Evolutionary conservation across 2,113 vertebrate species (phyloP), one percentile per base, ranked within the genome.

Genomic region (Bothrops jararaca): DNA sequence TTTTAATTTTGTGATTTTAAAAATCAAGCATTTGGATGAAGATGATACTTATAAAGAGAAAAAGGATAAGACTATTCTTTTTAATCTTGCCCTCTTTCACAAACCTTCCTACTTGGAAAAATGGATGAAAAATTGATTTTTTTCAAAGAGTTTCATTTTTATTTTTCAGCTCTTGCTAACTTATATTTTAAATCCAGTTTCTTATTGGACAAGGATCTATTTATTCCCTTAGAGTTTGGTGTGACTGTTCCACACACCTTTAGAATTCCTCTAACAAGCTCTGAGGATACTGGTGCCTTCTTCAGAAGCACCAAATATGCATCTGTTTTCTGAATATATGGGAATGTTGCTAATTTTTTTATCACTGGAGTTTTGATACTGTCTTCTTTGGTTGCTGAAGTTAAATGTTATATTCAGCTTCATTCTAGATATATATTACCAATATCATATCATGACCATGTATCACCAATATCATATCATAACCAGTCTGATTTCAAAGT

Each of bases 341-440:
- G 86, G 13, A 48, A 12, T 26, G 48, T 64, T 24, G 24, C 42
- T 10, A 2, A 11, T 64, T 8, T 5, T 5, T 52, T 58, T n/a
- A 60, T 9, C n/a, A 39, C 74, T 91, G 13, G 58, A 39, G 22
- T 1, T n/a, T 85, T 58, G 3, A 42, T 58, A 58, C 88, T 80
- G 95, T 23, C 9, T 48, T 69, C 91, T 60, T 95, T 92, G 89
- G 93, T 58, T 94, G 69, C 57, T 93, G 58, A 91, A 57, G 56
- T 12, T 23, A 0, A 11, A 0, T 8, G 42, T 0, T 13, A 89
- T 85, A 92, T 54, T 34, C 22, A 91, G 39, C 13, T 39, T 50
- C 39, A 86, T 52, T 3, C 69, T 74, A 87, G n/a, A 90, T 11
- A 0, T 0, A 15, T 48, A 23, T 45, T 86, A 5, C 3, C 34